A percentile compares a stretch with the other conserved stretches of the same genome.
These are phyloP conservation scores for Phenganax subtilis DNA, from an alignment of 92 coral and sea anemone species.

Conservation along the genomic window DNA sequence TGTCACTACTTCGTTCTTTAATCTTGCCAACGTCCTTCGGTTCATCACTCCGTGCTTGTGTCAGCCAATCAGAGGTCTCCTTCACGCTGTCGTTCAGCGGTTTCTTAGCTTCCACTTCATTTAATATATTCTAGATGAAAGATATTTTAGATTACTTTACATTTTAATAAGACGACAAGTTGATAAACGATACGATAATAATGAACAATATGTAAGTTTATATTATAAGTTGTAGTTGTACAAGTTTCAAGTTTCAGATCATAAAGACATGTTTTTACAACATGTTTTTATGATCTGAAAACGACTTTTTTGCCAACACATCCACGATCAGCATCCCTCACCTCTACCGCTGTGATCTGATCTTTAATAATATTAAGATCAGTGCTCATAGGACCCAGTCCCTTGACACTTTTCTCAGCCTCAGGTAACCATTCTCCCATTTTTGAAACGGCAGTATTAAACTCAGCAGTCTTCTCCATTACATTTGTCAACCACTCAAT, in stretches of 20 bases:
- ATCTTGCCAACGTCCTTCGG: constrained; percentile 75
- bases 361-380: constrained; percentile 63
- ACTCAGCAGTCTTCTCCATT: constrained; percentile 59
- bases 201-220: no score
- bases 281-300: no score
- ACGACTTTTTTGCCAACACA: not conserved
- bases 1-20: constrained; percentile 59
- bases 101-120: constrained; percentile 61
- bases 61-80: constrained; percentile 63
- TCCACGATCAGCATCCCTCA: constrained; percentile 4
- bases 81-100: constrained; percentile 64
- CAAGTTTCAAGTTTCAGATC: no score
- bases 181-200: no score
- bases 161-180: not conserved
- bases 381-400: constrained; percentile 72
- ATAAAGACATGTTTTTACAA: no score
- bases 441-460: constrained; percentile 64
- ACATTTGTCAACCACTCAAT: constrained; percentile 56
- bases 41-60: constrained; percentile 76
- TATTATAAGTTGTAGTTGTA: no score
- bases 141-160: not conserved
- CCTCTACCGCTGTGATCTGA: constrained; percentile 74
- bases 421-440: constrained; percentile 56
- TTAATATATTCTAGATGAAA: constrained; percentile 56
- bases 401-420: constrained; percentile 56